phyloP scores from a whole-genome alignment of 2,797 vertebrate species.

The Ctenosaura bakeri region DNA sequence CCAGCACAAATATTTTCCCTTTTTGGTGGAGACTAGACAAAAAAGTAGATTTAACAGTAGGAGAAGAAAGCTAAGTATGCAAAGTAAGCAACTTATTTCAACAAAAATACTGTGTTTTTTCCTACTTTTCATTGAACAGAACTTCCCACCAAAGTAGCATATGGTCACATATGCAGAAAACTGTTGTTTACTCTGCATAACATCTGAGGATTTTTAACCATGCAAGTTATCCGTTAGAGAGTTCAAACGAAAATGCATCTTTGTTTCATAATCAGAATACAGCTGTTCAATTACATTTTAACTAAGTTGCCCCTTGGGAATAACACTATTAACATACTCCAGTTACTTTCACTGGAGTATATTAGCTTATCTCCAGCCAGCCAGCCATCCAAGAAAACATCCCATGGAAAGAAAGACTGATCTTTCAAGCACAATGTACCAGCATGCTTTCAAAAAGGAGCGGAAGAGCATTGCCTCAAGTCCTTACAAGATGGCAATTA shows the following conservation, averaged over 20 bases:
- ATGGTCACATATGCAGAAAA: conserved; percentile 6
- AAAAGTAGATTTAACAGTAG: not conserved
- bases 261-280: conserved; percentile 31
- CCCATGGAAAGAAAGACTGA: conserved; percentile 19
- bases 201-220: conserved; percentile 13
- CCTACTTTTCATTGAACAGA: not conserved
- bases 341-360: conserved; percentile 13
- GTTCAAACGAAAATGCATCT: conserved; percentile 25
- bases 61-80: not conserved
- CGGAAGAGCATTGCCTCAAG: not conserved
- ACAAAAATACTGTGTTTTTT: not conserved
- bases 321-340: conserved; percentile 27
- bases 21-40: not conserved
- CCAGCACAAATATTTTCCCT: not conserved
- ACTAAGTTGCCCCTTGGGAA: not conserved
- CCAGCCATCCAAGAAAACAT: conserved; percentile 22
- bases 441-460: not conserved
- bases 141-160: not conserved
- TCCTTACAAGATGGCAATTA: conserved; percentile 4
- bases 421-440: conserved; percentile 33
- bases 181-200: not conserved
- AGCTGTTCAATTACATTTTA: conserved; percentile 35
- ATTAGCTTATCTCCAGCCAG: conserved; percentile 33
- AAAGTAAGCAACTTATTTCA: conserved; percentile 1
- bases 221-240: conserved; percentile 1